Conservation (phyloP, 2,797 vertebrate species). For the Sternotherus odoratus region DNA sequence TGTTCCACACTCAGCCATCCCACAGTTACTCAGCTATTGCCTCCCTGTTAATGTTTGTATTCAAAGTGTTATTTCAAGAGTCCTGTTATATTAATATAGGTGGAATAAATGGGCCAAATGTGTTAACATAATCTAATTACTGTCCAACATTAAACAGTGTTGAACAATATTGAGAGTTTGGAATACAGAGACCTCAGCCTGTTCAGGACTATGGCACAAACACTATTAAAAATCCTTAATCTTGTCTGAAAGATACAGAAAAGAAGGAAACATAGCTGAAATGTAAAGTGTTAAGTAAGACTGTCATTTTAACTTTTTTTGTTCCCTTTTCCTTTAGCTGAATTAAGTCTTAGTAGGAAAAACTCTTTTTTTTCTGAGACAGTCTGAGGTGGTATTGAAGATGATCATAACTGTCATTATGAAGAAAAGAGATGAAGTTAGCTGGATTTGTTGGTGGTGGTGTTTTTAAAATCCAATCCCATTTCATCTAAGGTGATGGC, state of each 20-base stretch:
- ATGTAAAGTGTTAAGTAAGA: background rate
- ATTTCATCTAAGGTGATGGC: too few relatives aligned
- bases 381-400: background rate
- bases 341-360: background rate
- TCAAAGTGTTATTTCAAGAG: background rate
- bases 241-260: background rate
- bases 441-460: background rate
- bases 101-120: background rate
- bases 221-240: background rate
- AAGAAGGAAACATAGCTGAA: background rate
- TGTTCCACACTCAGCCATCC: background rate
- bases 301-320: background rate
- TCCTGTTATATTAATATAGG: background rate
- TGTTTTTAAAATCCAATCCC: background rate
- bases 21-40: slow-evolving; percentile 23
- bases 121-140: background rate
- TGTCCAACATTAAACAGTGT: background rate
- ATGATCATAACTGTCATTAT: background rate
- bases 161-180: background rate
- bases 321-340: background rate
- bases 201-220: background rate
- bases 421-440: background rate
- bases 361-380: background rate
- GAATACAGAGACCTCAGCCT: background rate
- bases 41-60: background rate